phyloP scores from a whole-genome alignment of 1,140 invertebrate species.

The Orius laevigatus region DNA sequence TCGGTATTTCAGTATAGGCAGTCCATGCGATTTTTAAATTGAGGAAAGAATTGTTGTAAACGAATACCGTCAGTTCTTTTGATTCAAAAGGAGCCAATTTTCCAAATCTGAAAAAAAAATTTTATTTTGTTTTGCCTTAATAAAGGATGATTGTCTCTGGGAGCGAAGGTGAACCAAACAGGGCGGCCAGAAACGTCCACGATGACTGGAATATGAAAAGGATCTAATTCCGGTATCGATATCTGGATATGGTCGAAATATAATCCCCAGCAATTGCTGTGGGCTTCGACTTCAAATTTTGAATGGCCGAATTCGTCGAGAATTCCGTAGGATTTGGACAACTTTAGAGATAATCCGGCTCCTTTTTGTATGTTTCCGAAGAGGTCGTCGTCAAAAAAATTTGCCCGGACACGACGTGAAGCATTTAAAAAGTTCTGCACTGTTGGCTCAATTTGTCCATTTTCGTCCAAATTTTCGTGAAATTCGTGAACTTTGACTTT shows the following conservation, averaged over 20 bases:
- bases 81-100: too few relatives aligned
- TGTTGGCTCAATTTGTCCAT: too few relatives aligned
- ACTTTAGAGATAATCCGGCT: background rate
- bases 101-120: too few relatives aligned
- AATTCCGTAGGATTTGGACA: background rate
- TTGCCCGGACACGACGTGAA: too few relatives aligned
- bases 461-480: background rate
- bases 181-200: background rate
- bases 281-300: background rate
- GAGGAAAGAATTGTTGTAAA: conserved; percentile 7
- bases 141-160: background rate
- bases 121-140: too few relatives aligned
- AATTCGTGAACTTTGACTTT: conserved; percentile 2
- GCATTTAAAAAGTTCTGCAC: too few relatives aligned
- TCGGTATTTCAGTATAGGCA: background rate
- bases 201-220: conserved; percentile 1
- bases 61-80: background rate
- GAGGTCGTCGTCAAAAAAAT: background rate
- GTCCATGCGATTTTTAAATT: conserved; percentile 4
- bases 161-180: conserved; percentile 8
- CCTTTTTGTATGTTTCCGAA: background rate
- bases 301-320: background rate
- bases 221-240: background rate
- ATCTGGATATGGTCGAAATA: conserved; percentile 6
- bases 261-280: conserved; percentile 5